phyloP scores from a whole-genome alignment of 92 coral and sea anemone species.

The Epizoanthus scotinus region DNA sequence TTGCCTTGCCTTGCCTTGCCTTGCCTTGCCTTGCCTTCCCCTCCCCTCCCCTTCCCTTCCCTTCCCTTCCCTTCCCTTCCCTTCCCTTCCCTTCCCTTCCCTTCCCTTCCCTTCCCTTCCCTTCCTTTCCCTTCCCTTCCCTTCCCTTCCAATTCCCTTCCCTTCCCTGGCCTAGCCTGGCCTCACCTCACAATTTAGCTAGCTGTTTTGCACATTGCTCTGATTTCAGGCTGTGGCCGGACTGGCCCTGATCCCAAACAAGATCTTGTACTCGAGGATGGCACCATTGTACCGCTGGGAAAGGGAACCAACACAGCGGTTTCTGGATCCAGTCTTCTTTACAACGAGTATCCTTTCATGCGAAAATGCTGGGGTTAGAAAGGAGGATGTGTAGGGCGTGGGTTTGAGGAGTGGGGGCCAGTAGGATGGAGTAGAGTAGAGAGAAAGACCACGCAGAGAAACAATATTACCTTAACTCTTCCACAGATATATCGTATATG shows the following conservation, averaged over 20 bases:
- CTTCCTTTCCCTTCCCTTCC: too few relatives aligned
- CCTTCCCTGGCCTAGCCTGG: too few relatives aligned
- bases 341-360: constrained; percentile 97
- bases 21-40: too few relatives aligned
- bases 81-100: too few relatives aligned
- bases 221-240: constrained; percentile 75
- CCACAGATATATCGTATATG: constrained; percentile 90
- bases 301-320: constrained; percentile 60
- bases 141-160: too few relatives aligned
- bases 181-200: too few relatives aligned
- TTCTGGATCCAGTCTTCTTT: constrained; percentile 66
- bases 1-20: too few relatives aligned
- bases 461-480: constrained; percentile 52
- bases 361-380: background rate
- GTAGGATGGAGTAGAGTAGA: background rate
- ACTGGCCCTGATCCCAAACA: constrained; percentile 86
- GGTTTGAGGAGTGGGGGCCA: background rate
- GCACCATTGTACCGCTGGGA: constrained; percentile 88
- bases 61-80: too few relatives aligned
- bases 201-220: background rate
- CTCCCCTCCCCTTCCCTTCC: too few relatives aligned
- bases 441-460: background rate
- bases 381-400: too few relatives aligned
- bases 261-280: constrained; percentile 64
- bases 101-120: too few relatives aligned